A percentile compares a stretch with the other conserved stretches of the same genome.
phyloP scores from a whole-genome alignment of 2,113 vertebrate genomes.

The Oceanodroma tethys region DNA sequence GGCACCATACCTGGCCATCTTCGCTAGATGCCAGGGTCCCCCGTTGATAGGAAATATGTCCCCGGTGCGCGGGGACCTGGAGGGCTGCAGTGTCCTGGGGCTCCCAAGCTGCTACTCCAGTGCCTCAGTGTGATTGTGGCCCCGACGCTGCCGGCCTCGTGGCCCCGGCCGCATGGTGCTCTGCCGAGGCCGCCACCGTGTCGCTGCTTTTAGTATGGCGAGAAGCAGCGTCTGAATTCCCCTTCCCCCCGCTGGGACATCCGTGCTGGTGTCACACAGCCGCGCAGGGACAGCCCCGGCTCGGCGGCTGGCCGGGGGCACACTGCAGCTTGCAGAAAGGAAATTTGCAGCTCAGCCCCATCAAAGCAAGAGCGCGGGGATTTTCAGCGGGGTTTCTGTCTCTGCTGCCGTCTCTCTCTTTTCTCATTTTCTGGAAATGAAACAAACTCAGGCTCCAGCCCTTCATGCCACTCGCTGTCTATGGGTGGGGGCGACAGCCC shows the following conservation, averaged over 20 bases:
- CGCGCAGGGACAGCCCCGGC: background rate
- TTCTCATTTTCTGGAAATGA: slow-evolving; percentile 21
- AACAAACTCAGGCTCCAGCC: background rate
- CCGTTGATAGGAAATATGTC: background rate
- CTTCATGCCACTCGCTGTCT: background rate
- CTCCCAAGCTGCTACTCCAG: background rate
- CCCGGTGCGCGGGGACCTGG: background rate
- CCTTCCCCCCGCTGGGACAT: background rate
- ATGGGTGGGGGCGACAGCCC: background rate
- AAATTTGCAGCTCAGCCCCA: background rate
- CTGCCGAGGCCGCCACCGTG: background rate
- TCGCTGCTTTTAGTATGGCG: background rate
- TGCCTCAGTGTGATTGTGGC: background rate
- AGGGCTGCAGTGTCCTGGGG: background rate
- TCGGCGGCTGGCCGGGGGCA: background rate
- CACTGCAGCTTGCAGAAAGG: background rate
- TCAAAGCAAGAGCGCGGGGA: background rate
- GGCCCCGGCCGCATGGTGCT: rapidly evolving
- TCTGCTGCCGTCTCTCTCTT: background rate
- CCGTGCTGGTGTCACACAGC: background rate
- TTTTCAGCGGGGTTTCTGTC: background rate
- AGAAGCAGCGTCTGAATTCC: slow-evolving; percentile 12
- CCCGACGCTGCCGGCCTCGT: rapidly evolving
- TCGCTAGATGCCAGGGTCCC: background rate
- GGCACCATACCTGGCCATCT: background rate